These are phyloP conservation scores for Hapalemur alaotrensis DNA, from an alignment of 2,797 vertebrate species.

Conservation along the genomic window DNA sequence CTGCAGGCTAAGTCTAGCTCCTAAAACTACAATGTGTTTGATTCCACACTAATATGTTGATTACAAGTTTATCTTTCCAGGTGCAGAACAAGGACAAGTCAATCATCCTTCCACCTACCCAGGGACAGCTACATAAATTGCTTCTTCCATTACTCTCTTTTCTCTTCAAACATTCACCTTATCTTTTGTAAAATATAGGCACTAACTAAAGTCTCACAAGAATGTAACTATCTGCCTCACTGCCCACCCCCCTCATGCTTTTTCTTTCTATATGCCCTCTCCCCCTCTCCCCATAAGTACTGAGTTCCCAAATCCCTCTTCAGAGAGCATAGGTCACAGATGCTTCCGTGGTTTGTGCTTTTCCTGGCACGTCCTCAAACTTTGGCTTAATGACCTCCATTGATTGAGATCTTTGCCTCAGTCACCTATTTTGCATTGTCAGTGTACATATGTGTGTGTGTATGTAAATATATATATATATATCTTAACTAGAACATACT, in stretches of 20 bases:
- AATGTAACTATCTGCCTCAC: background rate
- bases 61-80: background rate
- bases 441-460: background rate
- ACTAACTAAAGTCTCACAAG: background rate
- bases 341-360: background rate
- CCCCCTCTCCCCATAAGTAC: background rate
- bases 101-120: background rate
- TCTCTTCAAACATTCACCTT: background rate
- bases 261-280: background rate
- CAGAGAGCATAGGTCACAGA: background rate
- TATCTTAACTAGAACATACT: background rate
- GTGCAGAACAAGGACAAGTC: background rate
- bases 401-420: background rate
- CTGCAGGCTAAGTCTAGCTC: background rate
- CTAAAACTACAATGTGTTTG: background rate
- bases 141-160: background rate
- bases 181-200: background rate
- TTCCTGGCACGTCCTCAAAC: background rate
- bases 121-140: background rate
- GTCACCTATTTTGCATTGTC: background rate
- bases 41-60: background rate
- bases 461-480: background rate
- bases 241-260: background rate
- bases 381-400: background rate
- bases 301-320: background rate